Evolutionary conservation across 2,797 vertebrate genomes (phyloP).

Genomic region (Lepidocolaptes lacrymiger): DNA sequence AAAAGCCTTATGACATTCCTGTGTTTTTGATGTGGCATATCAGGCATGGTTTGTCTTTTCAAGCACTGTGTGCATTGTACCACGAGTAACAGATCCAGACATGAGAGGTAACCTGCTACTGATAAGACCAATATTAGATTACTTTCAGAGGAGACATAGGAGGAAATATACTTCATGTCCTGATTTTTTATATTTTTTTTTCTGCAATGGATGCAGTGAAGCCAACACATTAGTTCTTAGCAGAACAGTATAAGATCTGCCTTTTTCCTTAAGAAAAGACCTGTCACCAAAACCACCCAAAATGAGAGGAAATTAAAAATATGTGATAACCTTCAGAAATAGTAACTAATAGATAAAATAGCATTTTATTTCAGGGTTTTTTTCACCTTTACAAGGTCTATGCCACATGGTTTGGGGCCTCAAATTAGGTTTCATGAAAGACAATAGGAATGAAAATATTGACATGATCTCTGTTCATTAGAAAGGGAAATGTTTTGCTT

Average conservation of each 20-base stretch:
- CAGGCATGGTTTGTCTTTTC: not conserved
- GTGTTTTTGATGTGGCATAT: not conserved
- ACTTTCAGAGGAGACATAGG: not conserved
- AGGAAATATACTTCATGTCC: not conserved
- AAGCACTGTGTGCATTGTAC: not conserved
- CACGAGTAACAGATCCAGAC: not conserved
- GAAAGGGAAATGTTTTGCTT: slow-evolving; percentile 21
- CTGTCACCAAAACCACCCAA: not conserved
- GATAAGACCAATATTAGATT: not conserved
- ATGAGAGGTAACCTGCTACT: not conserved
- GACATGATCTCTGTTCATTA: not conserved
- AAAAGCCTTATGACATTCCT: not conserved
- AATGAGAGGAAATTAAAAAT: not conserved
- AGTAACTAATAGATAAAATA: not conserved
- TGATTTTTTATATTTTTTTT: not conserved
- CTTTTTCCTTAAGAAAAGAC: not conserved
- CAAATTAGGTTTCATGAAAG: not conserved
- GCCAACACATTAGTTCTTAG: not conserved
- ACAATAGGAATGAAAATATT: slow-evolving; percentile 5
- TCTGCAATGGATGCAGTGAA: not conserved
- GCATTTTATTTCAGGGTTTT: not conserved
- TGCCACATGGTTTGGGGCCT: not conserved
- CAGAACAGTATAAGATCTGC: not conserved
- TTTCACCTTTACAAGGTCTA: not conserved
- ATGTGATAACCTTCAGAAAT: not conserved